Base-by-base conservation (phyloP, 2,888 invertebrate genomes). In the Tetragonula carbonaria region DNA sequence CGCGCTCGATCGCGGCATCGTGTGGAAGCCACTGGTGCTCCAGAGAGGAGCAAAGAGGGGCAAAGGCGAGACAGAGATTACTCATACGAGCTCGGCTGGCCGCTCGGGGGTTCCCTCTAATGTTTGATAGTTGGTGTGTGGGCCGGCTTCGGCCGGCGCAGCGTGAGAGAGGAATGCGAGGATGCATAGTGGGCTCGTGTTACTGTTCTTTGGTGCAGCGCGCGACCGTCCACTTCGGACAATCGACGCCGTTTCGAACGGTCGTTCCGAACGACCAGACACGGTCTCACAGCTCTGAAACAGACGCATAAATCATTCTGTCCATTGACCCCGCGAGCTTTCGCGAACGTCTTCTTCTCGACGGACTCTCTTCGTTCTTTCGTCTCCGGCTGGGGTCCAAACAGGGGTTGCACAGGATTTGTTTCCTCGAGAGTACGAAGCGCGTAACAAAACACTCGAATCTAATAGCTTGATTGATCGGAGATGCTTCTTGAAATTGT, bases 101-200 rank as follows among this genome's bases (percentile, higher is more conserved):
- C 92, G 90, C 28, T 86, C 90, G 87, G 85, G 45, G 86, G 84
- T 87, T 86, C 86, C 84, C 88, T 88, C 87, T 90, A 91, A 90
- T 90, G 91, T 92, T 91, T 86, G 91, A 92, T 92, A 92, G 91
- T 90, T 92, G 92, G 92, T 91, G 91, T 91, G 91, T 91, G 90
- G 91, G 91, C 88, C 84, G 90, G 84, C 81, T 85, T 84, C 80
- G 86, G 90, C 90, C 90, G 91, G 90, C 92, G 88, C 92, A 93
- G 93, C 93, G 93, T 94, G 93, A 94, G 93, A 93, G 93, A 93
- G 93, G 93, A 94, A 94, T 94, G 93, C 93, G 91, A 86, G 91
- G 92, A 93, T 93, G 93, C 93, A 93, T 93, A 92, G 93, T 88
- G 90, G 90, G 91, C 91, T 91, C 90, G 91, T 92, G 92, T 92